A percentile compares a stretch with the other conserved stretches of the same genome.
These are phyloP conservation scores for Tangara arthus DNA, from an alignment of 2,797 vertebrate genomes.

Conservation along the genomic window DNA sequence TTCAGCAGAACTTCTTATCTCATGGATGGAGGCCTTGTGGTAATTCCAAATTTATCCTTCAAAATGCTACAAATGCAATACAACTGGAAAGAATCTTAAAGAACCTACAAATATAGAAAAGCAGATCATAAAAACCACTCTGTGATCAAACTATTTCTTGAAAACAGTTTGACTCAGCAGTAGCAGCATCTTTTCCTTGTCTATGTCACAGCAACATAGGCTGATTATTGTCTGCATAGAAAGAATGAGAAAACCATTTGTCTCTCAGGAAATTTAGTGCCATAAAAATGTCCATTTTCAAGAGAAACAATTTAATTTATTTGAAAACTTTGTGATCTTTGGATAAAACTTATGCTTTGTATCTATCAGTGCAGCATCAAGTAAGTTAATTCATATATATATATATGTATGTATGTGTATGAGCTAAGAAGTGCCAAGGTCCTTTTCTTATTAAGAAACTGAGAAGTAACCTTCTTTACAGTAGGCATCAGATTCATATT, in stretches of 20 bases:
- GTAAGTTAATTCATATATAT: not conserved
- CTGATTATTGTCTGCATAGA: not conserved
- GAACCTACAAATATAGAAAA: not conserved
- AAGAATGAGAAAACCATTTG: not conserved
- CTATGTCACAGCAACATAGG: not conserved
- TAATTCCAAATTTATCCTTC: not conserved
- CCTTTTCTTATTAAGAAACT: not conserved
- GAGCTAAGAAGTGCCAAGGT: not conserved
- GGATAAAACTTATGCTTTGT: not conserved
- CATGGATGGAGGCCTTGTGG: not conserved
- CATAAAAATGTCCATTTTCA: not conserved
- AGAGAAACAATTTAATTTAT: not conserved
- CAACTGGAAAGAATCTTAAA: not conserved
- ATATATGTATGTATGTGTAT: not conserved
- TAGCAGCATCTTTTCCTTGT: not conserved
- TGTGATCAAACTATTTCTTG: not conserved
- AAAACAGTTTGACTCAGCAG: not conserved
- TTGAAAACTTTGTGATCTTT: not conserved
- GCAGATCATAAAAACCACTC: not conserved
- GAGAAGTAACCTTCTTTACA: not conserved
- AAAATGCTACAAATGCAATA: not conserved
- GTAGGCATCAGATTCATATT: not conserved
- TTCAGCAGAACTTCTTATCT: not conserved
- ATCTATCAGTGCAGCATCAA: not conserved
- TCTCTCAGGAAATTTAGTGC: not conserved